These are phyloP conservation scores for Potamarius usumacintae DNA, from an alignment of 2,113 vertebrate genomes.

Conservation along the genomic window DNA sequence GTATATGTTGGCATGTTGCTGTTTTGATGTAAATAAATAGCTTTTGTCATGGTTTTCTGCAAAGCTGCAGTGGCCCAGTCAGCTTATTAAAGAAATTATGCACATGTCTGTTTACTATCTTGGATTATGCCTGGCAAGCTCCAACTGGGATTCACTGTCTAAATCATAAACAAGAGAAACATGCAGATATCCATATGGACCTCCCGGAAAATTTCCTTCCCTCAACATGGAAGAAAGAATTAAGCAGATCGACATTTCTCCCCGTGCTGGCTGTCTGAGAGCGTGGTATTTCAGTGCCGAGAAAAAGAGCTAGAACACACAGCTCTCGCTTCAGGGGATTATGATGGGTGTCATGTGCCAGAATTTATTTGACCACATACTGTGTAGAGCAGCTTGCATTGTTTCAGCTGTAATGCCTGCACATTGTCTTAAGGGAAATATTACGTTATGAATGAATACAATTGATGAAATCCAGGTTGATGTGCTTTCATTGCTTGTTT, in stretches of 20 bases:
- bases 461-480: not conserved
- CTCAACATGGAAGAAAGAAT: constrained; percentile 10
- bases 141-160: constrained; percentile 12
- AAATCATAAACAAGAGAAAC: constrained; percentile 15
- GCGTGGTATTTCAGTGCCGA: constrained; percentile 16
- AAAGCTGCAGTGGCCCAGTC: constrained; percentile 19
- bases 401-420: not conserved
- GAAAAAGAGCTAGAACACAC: constrained; percentile 11
- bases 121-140: constrained; percentile 39
- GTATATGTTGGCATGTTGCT: not conserved
- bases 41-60: constrained; percentile 20
- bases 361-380: constrained; percentile 31
- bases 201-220: constrained; percentile 16
- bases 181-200: constrained; percentile 36
- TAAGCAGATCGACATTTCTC: constrained; percentile 14
- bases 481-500: not conserved
- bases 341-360: not conserved
- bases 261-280: not conserved
- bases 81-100: constrained; percentile 52
- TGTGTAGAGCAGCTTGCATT: not conserved
- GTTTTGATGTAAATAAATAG: constrained; percentile 1
- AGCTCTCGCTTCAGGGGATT: constrained; percentile 23
- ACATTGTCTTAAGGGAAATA: not conserved
- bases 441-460: not conserved
- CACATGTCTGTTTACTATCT: constrained; percentile 33